Evolutionary conservation across 2,888 invertebrate species (phyloP), one percentile per base, ranked within the genome.

Genomic region (Caenorhabditis wallacei): DNA sequence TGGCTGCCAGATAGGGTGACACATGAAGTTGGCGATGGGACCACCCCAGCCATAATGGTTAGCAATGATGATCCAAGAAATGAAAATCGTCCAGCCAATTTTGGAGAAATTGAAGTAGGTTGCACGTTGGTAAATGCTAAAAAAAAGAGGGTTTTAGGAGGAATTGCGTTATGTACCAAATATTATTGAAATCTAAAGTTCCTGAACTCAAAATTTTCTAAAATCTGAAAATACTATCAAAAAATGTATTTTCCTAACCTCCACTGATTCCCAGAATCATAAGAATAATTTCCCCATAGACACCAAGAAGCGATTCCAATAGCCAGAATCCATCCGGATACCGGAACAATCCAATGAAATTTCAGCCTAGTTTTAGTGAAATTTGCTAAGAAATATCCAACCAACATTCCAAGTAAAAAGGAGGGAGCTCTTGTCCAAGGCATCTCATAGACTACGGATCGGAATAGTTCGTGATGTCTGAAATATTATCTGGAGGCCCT

Each of bases 1-100:
- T 0, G 97, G 97, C 90, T 96, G 94, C 88, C 96, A 94, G 0
- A 95, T 95, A 66, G 95, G 94, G 93, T 95, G 95, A 0, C 96
- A 95, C 68, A 98, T 94, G 57, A 96, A 93, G 0, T 94, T 94
- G 93, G 96, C 95, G 71, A 97, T 93, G 13, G 83, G 84, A 59
- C 70, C 85, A 78, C 68, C 93, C 83, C 93, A 90, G 37, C 93
- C 93, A 22, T 90, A 92, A 26, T 91, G 90, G 84, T 93, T 93
- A 11, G 93, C 92, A 68, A 92, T 90, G 16, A 93, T 90, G 16
- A 93, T 90, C 93, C 93, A 93, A 11, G 88, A 91, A 3, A 93
- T 81, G 46, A 91, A 89, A 16, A 91, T 35, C 0, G 92, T 92
- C 93, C 93, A 93, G 1, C 89, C 91, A 16, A 92, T 91, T 56